Evolutionary conservation across 2,888 invertebrate genomes (phyloP).

Genomic region (Tipula confusa): DNA sequence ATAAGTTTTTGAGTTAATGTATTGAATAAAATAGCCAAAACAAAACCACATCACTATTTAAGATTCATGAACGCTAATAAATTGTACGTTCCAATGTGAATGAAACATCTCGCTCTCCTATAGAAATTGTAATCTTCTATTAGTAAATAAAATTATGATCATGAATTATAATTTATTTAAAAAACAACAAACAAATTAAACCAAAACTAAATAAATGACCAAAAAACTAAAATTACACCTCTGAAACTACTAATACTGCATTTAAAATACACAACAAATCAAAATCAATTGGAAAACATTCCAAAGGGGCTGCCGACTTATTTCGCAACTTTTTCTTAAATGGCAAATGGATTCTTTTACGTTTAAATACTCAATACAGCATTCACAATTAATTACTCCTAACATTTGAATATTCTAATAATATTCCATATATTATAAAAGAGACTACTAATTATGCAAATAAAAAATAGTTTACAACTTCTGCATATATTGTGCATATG

Average conservation of each 20-base stretch:
- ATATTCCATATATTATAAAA: background rate
- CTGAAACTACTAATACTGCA: background rate
- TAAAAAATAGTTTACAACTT: constrained; percentile 26
- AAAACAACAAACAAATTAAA: background rate
- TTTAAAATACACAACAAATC: background rate
- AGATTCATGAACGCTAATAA: no score
- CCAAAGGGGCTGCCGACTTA: background rate
- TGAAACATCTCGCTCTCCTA: background rate
- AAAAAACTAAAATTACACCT: background rate
- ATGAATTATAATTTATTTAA: background rate
- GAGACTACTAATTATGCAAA: background rate
- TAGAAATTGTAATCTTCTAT: background rate
- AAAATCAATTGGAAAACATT: background rate
- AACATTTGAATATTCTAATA: background rate
- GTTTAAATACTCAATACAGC: background rate
- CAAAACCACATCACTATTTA: no score
- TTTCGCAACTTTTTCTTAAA: background rate
- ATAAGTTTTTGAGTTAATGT: no score
- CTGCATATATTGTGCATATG: background rate
- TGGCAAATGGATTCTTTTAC: background rate
- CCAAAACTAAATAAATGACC: background rate
- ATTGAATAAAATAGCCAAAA: no score
- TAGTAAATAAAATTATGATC: background rate
- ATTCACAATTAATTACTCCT: background rate
- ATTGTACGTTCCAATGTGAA: background rate